Percentiles rank a stretch among this genome's conserved stretches.
Conservation (phyloP, 2,888 invertebrate species). For the Monoplex corrugatus region DNA sequence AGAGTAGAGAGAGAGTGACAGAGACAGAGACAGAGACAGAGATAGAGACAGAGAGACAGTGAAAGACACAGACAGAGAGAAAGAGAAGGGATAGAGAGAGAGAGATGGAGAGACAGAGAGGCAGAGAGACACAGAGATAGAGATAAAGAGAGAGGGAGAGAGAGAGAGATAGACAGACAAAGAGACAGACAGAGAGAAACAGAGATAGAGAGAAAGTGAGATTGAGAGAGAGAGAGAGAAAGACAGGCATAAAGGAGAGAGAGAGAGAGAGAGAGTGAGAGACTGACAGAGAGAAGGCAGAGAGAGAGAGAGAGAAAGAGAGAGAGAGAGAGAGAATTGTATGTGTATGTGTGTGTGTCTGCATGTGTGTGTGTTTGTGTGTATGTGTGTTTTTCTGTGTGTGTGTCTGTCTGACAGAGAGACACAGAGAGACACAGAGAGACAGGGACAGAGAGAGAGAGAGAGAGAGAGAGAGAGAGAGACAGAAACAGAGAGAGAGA, state of each 20-base stretch:
- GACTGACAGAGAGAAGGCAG: neutral
- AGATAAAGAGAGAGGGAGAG: neutral
- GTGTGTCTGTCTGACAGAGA: too few relatives aligned
- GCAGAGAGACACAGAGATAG: neutral
- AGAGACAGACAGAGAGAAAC: neutral
- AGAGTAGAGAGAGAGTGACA: too few relatives aligned
- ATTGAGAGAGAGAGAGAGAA: neutral
- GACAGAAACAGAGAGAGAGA: neutral
- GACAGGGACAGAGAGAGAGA: neutral
- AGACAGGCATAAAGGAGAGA: neutral
- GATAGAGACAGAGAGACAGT: too few relatives aligned
- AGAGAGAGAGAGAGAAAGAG: neutral
- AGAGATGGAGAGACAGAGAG: neutral
- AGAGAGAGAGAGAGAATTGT: neutral
- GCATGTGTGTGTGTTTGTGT: too few relatives aligned
- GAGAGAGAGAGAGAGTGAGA: neutral
- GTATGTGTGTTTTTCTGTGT: too few relatives aligned
- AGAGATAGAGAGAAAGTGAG: neutral
- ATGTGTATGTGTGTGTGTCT: too few relatives aligned
- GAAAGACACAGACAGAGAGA: too few relatives aligned
- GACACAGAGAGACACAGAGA: neutral
- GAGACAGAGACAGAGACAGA: too few relatives aligned
- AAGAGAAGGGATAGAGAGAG: too few relatives aligned
- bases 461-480: slow-evolving; percentile 12
- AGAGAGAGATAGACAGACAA: neutral